These are phyloP conservation scores for Palythoa grandiflora DNA, from an alignment of 92 coral and sea anemone species.

Conservation along the genomic window DNA sequence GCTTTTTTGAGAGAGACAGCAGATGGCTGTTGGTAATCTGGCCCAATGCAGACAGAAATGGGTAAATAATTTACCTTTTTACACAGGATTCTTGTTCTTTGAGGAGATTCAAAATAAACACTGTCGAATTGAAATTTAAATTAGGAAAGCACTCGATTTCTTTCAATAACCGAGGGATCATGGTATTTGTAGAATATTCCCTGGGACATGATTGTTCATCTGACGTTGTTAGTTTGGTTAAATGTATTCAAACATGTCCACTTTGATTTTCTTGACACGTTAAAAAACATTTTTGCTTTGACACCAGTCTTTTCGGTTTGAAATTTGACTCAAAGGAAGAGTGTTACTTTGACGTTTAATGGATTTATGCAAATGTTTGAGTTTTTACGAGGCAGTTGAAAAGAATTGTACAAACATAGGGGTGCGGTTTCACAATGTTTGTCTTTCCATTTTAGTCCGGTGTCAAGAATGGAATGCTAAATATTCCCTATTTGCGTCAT, in stretches of 20 bases:
- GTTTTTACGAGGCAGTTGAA: slow-evolving; percentile 47
- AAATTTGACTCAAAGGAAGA: slow-evolving; percentile 19
- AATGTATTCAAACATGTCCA: background rate
- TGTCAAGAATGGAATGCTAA: slow-evolving; percentile 46
- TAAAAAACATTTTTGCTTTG: background rate
- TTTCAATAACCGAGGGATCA: slow-evolving; percentile 36
- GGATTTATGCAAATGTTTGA: slow-evolving; percentile 54
- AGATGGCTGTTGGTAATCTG: slow-evolving; percentile 34
- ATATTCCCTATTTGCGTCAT: slow-evolving; percentile 38
- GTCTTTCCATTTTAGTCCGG: slow-evolving; percentile 20
- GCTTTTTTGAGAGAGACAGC: slow-evolving; percentile 41
- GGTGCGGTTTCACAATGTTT: slow-evolving; percentile 32
- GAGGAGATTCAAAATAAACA: slow-evolving; percentile 45
- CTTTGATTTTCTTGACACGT: background rate
- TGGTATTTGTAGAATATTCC: background rate
- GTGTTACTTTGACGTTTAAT: slow-evolving; percentile 40
- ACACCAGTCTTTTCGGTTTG: slow-evolving; percentile 30
- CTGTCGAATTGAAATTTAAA: slow-evolving; percentile 44
- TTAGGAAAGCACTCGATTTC: slow-evolving; percentile 46
- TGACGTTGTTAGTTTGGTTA: background rate
- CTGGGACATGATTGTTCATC: background rate
- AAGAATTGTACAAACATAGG: slow-evolving; percentile 32
- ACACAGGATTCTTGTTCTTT: slow-evolving; percentile 43
- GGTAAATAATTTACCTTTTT: slow-evolving; percentile 26
- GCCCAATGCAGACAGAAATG: slow-evolving; percentile 34